Evolutionary conservation across 2,113 vertebrate genomes (phyloP), one percentile per base, ranked within the genome.

Genomic region (Scortum barcoo): DNA sequence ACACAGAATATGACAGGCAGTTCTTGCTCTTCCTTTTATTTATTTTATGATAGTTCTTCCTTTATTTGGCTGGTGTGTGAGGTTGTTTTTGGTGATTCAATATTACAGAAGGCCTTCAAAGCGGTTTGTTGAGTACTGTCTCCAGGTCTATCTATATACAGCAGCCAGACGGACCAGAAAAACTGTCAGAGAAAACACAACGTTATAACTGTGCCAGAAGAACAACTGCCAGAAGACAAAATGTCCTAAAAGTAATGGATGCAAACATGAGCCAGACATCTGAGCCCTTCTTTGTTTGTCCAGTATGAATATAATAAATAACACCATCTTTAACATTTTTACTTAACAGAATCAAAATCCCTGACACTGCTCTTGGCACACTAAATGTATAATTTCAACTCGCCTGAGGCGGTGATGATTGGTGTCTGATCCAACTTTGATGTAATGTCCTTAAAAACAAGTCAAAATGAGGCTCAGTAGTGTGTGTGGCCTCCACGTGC

Each of bases 351-450:
- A 54, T 50, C n/a, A 42, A 61, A 51, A 72, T 12, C 33, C 30
- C 22, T 38, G 5, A 56, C 58, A 6, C 26, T n/a, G 38, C 7
- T 14, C 22, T 24, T 1, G 3, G 46, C 8, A 42, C 20, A 46
- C 61, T 20, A 10, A n/a, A 66, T 83, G 13, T 51, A 17, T 65
- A n/a, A 44, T 66, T 80, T 88, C 16, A 42, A 6, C 50, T 60
- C 16, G 58, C 38, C 26, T 70, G 13, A 33, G 60, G 44, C 28
- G 26, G 36, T 16, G 71, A 67, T 26, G 48, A 44, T 30, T 61
- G 38, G 28, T 74, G 44, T 74, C 33, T 76, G n/a, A n/a, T 76
- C 57, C 50, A 36, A 24, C 42, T 53, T 51, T 14, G 75, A 81
- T 78, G 75, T 56, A 58, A 46, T 38, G 42, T 26, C 42, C 58